phyloP scores from a whole-genome alignment of 2,888 invertebrate genomes.

The Drosophila picticornis region DNA sequence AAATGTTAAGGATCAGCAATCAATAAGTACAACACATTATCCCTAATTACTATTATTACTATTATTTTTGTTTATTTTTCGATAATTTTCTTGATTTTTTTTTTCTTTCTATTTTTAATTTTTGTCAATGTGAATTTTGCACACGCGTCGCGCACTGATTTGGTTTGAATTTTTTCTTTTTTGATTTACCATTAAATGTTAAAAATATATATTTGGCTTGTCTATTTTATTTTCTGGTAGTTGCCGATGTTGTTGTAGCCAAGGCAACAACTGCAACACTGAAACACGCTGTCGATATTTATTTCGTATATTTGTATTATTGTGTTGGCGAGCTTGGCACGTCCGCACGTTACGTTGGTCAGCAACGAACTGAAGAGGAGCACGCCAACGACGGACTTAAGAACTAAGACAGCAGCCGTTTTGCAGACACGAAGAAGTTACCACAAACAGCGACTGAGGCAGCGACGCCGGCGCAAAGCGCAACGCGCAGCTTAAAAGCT shows the following conservation, averaged over 20 bases:
- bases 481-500: slow-evolving; percentile 70
- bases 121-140: slow-evolving; percentile 23
- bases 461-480: slow-evolving; percentile 34
- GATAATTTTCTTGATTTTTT: slow-evolving; percentile 13
- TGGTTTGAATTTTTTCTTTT: slow-evolving; percentile 6
- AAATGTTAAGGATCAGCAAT: slow-evolving; percentile 41
- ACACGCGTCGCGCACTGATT: slow-evolving; percentile 65
- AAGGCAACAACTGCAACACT: slow-evolving; percentile 42
- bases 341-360: slow-evolving; percentile 85
- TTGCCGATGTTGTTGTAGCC: slow-evolving; percentile 27
- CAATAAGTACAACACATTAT: slow-evolving; percentile 33
- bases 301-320: slow-evolving; percentile 15
- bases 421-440: slow-evolving; percentile 74
- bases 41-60: slow-evolving; percentile 52
- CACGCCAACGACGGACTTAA: slow-evolving; percentile 85
- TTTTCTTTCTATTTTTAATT: neutral
- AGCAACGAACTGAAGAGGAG: slow-evolving; percentile 86
- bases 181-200: slow-evolving; percentile 43
- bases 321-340: slow-evolving; percentile 74
- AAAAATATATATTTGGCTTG: slow-evolving; percentile 20
- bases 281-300: slow-evolving; percentile 41
- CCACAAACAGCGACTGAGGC: slow-evolving; percentile 47
- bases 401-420: slow-evolving; percentile 82
- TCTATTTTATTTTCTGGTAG: slow-evolving; percentile 25
- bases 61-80: slow-evolving; percentile 22